Percentiles rank a stretch among this genome's conserved stretches.
Conservation (phyloP, 64 coral and sea anemone species). For the Pocillopora verrucosa region DNA sequence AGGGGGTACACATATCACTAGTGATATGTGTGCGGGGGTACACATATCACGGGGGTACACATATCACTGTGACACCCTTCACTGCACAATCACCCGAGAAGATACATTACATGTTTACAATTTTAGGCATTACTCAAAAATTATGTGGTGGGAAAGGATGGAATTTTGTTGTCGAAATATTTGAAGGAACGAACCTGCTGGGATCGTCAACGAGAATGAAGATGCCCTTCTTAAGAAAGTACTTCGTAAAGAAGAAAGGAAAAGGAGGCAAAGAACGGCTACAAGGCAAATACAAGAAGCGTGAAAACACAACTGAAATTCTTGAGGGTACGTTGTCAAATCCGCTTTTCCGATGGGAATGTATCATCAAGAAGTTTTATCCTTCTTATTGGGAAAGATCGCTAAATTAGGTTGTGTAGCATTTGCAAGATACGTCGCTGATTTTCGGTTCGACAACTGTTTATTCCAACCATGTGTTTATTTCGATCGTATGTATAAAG, state of each 20-base stretch:
- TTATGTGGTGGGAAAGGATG: background rate
- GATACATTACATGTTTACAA: slow-evolving; percentile 26
- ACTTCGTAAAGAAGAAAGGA: slow-evolving; percentile 86
- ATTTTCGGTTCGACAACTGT: background rate
- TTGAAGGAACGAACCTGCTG: background rate
- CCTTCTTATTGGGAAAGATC: background rate
- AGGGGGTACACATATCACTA: too few relatives aligned
- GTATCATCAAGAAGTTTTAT: background rate
- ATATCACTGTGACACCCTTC: too few relatives aligned
- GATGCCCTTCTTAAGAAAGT: slow-evolving; percentile 94
- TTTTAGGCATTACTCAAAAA: background rate
- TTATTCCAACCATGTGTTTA: background rate
- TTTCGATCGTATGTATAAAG: background rate
- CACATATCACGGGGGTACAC: too few relatives aligned
- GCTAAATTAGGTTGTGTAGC: background rate
- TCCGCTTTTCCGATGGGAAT: slow-evolving; percentile 5
- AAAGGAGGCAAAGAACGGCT: slow-evolving; percentile 74
- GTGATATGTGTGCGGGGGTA: too few relatives aligned
- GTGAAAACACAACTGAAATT: slow-evolving; percentile 88
- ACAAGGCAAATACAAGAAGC: slow-evolving; percentile 87
- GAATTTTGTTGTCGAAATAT: background rate
- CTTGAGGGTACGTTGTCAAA: slow-evolving; percentile 63
- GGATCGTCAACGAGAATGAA: slow-evolving; percentile 4
- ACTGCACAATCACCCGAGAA: background rate
- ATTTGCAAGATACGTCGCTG: background rate